Conservation (phyloP, 2,888 invertebrate species). For the Creontiades dilutus region DNA sequence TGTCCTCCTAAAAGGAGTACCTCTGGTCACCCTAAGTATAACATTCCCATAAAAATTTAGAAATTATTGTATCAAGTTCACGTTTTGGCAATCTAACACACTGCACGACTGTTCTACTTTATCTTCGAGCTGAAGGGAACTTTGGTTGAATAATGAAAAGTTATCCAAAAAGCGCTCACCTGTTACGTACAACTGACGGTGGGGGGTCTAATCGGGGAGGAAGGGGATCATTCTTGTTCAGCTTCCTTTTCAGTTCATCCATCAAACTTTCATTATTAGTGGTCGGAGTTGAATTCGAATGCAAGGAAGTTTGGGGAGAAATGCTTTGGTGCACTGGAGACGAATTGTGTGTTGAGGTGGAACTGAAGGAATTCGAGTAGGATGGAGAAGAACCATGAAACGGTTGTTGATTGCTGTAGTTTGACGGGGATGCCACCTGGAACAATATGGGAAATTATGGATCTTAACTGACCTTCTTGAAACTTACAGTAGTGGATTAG, state of each 20-base stretch:
- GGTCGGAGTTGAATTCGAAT: background rate
- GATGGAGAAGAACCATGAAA: background rate
- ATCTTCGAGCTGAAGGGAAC: too few relatives aligned
- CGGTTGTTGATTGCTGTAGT: background rate
- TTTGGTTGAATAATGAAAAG: too few relatives aligned
- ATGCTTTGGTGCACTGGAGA: background rate
- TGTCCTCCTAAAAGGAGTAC: too few relatives aligned
- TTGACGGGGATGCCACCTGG: background rate
- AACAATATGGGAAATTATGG: background rate
- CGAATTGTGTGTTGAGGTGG: background rate
- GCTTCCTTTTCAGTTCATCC: conserved; percentile 54
- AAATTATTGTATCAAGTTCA: too few relatives aligned
- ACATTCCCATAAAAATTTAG: too few relatives aligned
- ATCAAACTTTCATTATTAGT: conserved; percentile 15
- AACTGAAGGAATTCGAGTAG: background rate
- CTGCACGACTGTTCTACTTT: too few relatives aligned
- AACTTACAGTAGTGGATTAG: too few relatives aligned
- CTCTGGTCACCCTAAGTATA: too few relatives aligned
- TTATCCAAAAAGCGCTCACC: background rate
- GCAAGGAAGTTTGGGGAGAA: background rate
- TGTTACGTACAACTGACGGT: conserved; percentile 46
- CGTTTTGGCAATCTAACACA: too few relatives aligned
- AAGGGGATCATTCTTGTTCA: background rate
- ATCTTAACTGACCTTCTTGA: too few relatives aligned
- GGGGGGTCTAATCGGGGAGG: conserved; percentile 60